These are phyloP conservation scores for Coregonus sp. DNA, from an alignment of 2,797 vertebrate genomes.

Conservation along the genomic window DNA sequence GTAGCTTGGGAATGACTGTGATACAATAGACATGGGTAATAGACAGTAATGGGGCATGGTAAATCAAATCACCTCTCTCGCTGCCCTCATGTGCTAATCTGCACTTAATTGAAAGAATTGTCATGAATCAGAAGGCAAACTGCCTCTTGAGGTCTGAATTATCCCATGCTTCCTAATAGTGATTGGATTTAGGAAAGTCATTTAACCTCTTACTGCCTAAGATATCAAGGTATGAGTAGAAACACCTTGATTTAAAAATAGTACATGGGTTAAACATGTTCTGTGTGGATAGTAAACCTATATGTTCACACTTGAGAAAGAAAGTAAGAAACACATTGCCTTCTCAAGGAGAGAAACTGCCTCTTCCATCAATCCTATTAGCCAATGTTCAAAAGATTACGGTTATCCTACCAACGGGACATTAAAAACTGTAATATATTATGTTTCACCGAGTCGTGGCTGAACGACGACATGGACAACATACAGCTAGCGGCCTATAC, in stretches of 20 bases:
- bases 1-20: constrained; percentile 33
- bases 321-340: constrained; percentile 5
- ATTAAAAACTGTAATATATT: too few species aligned
- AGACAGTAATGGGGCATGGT: constrained; percentile 59
- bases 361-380: too few species aligned
- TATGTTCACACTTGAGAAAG: background rate
- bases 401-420: too few species aligned
- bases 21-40: constrained; percentile 55
- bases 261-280: background rate
- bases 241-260: too few species aligned
- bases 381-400: too few species aligned
- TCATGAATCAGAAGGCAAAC: constrained; percentile 63
- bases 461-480: too few species aligned
- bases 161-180: constrained; percentile 66
- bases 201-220: constrained; percentile 53
- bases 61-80: constrained; percentile 74
- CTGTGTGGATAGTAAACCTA: background rate
- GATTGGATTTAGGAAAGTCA: constrained; percentile 66
- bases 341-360: background rate
- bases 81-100: constrained; percentile 62
- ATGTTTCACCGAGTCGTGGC: too few species aligned
- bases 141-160: constrained; percentile 66
- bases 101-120: constrained; percentile 71
- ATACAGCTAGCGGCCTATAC: too few species aligned
- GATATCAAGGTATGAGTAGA: constrained; percentile 11